A percentile compares a stretch with the other conserved stretches of the same genome.
These are phyloP conservation scores for Zaprionus ghesquierei DNA, from an alignment of 1,140 invertebrate species.

Conservation along the genomic window DNA sequence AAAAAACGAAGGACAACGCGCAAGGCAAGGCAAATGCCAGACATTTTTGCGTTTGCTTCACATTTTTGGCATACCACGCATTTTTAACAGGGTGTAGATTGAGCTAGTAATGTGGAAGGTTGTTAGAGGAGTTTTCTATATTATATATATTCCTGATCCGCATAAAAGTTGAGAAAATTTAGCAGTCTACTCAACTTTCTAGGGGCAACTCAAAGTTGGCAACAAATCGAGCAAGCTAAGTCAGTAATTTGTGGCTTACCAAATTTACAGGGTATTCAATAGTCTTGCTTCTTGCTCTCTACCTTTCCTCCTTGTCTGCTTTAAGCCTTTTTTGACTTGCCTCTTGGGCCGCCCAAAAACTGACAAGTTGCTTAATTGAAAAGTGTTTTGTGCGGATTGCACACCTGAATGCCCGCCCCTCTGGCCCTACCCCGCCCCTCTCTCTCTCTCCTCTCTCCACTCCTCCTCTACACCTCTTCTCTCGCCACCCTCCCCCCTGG, in stretches of 20 bases:
- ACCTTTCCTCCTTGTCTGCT: slow-evolving; percentile 20
- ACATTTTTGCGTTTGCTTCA: slow-evolving; percentile 62
- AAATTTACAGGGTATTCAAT: background rate
- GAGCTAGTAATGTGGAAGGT: background rate
- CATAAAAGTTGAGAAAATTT: background rate
- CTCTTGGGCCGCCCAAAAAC: slow-evolving; percentile 38
- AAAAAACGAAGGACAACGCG: background rate
- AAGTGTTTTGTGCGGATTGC: slow-evolving; percentile 67
- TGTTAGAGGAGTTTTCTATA: background rate
- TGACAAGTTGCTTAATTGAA: slow-evolving; percentile 81
- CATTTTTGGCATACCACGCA: slow-evolving; percentile 61
- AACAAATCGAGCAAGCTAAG: too few relatives aligned
- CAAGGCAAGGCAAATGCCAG: slow-evolving; percentile 49
- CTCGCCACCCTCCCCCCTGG: background rate
- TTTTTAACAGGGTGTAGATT: background rate
- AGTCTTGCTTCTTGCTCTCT: background rate
- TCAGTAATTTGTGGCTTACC: too few relatives aligned
- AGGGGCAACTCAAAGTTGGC: background rate
- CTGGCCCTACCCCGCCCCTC: background rate
- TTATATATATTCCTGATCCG: background rate
- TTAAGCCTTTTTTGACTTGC: slow-evolving; percentile 64
- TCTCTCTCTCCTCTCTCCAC: background rate
- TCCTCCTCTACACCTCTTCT: background rate
- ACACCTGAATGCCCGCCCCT: background rate
- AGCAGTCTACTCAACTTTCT: background rate